Base-by-base conservation (phyloP, 1,140 invertebrate species). In the Caenorhabditis inopinata region DNA sequence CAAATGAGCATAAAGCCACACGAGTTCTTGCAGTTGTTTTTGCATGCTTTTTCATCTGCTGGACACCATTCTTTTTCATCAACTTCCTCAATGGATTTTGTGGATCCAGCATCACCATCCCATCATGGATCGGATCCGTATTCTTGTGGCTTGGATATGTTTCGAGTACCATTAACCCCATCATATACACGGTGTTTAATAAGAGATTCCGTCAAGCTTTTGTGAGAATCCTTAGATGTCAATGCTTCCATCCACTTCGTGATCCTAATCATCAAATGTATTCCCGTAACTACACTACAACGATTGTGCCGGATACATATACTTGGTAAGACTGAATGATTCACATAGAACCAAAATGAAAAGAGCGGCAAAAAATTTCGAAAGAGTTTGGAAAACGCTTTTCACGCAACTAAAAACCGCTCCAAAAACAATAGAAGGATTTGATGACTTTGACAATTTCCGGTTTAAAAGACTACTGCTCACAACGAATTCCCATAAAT, bases 171-270 rank as follows among this genome's bases (percentile, higher is more conserved):
- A 93, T 96, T 12, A 96, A 96, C 90, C 94, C 94, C 0, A 85
- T 90, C 32, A 95, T 96, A 89, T 96, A 96, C 88, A 96, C 95
- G 1, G 94, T 96, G 80, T 96, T 96, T 90, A 96, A 96, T 89
- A 94, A 94, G 88, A 93, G 95, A 45, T 96, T 96, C 89, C 90
- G 94, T 46, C 93, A 95, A 86, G 93, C 94, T 0, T 96, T 96
- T 89, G 93, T 94, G 84, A 93, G 94, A 87, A 94, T 96, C 0
- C 88, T 96, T n/a, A 89, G 92, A 27, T 95, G 94, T 89, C 90
- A 92, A 83, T 94, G 93, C 85, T 91, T 91, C 75, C 90, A 86
- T 51, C 68, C 53, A 12, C 27, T 73, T 5, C 58, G 76, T 12
- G 51, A 82, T 23, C 25, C 49, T 73, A n/a, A n/a, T n/a, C 48